Percentiles rank a stretch among this genome's conserved stretches.
Evolutionary conservation across 2,113 vertebrate species (phyloP).

Genomic region (Hippopotamus amphibius): DNA sequence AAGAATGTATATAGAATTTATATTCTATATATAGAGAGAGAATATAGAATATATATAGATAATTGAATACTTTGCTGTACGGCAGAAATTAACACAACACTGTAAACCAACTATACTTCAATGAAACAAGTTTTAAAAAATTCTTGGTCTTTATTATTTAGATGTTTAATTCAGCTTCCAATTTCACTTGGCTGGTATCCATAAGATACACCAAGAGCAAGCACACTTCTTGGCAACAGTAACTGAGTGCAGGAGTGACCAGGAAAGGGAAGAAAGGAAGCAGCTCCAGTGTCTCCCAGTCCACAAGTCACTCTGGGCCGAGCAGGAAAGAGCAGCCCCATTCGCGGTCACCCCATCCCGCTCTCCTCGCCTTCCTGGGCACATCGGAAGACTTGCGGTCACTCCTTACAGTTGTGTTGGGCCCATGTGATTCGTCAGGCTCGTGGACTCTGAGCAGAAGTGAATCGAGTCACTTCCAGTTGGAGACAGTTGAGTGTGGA

Average conservation of each 20-base stretch:
- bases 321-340: not conserved
- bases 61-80: too few relatives aligned
- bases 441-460: not conserved
- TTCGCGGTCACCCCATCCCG: accelerated
- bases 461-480: not conserved
- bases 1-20: too few relatives aligned
- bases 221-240: not conserved
- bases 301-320: too few relatives aligned
- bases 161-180: not conserved
- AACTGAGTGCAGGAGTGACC: not conserved
- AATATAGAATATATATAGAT: too few relatives aligned
- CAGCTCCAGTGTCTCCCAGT: not conserved
- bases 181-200: not conserved
- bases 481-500: not conserved
- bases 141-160: not conserved
- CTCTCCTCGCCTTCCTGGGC: not conserved
- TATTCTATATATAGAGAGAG: too few relatives aligned
- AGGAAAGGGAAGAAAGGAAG: not conserved
- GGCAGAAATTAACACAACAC: too few relatives aligned
- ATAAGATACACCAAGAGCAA: not conserved
- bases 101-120: too few relatives aligned
- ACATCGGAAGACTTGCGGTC: not conserved
- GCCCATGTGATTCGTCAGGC: not conserved
- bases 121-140: not conserved
- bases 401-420: not conserved